phyloP scores from a whole-genome alignment of 2,888 invertebrate species.

The Villa cingulata region DNA sequence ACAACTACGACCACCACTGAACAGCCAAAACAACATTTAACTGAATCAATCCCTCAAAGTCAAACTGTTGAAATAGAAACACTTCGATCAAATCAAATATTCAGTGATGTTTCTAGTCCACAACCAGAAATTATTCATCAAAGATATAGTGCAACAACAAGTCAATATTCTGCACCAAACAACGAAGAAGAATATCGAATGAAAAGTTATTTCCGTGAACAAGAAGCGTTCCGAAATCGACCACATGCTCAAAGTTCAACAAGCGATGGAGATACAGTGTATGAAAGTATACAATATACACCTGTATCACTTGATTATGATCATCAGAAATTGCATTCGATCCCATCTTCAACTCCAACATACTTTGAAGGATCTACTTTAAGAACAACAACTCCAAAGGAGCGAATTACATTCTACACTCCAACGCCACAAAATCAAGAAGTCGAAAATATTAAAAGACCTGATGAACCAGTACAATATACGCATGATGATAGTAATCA shows the following conservation, averaged over 20 bases:
- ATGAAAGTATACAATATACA: conserved; percentile 29
- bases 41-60: background rate
- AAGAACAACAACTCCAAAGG: conserved; percentile 19
- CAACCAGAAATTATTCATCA: conserved; percentile 18
- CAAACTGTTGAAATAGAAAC: conserved; percentile 15
- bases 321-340: conserved; percentile 13
- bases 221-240: conserved; percentile 32
- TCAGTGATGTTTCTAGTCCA: conserved; percentile 5
- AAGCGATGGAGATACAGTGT: conserved; percentile 17
- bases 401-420: conserved; percentile 25
- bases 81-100: background rate
- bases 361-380: conserved; percentile 18
- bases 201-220: conserved; percentile 35
- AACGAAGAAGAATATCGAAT: conserved; percentile 29
- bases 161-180: conserved; percentile 7
- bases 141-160: conserved; percentile 13
- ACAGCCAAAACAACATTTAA: background rate
- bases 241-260: conserved; percentile 21
- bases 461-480: background rate
- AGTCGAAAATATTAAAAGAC: background rate
- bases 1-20: conserved; percentile 25
- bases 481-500: background rate
- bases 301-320: conserved; percentile 25
- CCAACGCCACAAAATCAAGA: background rate
- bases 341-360: conserved; percentile 17